Evolutionary conservation across 2,888 invertebrate species (phyloP).

Genomic region (Callosobruchus maculatus): DNA sequence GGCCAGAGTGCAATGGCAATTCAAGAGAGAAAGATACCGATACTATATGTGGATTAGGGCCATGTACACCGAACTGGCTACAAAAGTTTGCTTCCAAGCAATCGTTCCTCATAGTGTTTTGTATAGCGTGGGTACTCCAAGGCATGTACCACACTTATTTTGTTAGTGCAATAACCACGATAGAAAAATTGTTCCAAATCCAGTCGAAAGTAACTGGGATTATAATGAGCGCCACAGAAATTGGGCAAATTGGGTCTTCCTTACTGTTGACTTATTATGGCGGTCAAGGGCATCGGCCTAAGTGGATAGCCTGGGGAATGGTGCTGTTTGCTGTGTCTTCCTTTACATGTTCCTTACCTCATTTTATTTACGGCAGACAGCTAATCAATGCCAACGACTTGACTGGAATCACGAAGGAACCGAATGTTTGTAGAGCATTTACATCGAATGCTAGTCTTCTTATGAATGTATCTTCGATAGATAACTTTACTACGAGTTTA

Average conservation of each 20-base stretch:
- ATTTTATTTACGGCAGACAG: slow-evolving; percentile 78
- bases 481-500: slow-evolving; percentile 2
- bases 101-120: slow-evolving; percentile 83
- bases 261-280: slow-evolving; percentile 85
- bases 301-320: slow-evolving; percentile 93
- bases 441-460: slow-evolving; percentile 6
- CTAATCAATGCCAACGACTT: slow-evolving; percentile 58
- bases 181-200: slow-evolving; percentile 88
- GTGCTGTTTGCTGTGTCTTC: slow-evolving; percentile 81
- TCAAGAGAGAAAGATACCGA: slow-evolving; percentile 50
- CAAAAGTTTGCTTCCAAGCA: slow-evolving; percentile 82
- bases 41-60: slow-evolving; percentile 76
- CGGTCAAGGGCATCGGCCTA: slow-evolving; percentile 86
- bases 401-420: slow-evolving; percentile 43
- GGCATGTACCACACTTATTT: slow-evolving; percentile 95
- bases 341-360: slow-evolving; percentile 83
- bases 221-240: slow-evolving; percentile 86
- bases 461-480: background rate
- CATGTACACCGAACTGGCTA: slow-evolving; percentile 70
- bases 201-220: slow-evolving; percentile 89
- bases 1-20: slow-evolving; percentile 37
- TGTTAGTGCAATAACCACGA: slow-evolving; percentile 88
- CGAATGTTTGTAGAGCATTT: slow-evolving; percentile 45
- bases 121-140: slow-evolving; percentile 80
- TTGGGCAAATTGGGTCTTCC: slow-evolving; percentile 89